These are phyloP conservation scores for Macrostomum lignano DNA, from an alignment of 1,140 invertebrate species.

Conservation along the genomic window DNA sequence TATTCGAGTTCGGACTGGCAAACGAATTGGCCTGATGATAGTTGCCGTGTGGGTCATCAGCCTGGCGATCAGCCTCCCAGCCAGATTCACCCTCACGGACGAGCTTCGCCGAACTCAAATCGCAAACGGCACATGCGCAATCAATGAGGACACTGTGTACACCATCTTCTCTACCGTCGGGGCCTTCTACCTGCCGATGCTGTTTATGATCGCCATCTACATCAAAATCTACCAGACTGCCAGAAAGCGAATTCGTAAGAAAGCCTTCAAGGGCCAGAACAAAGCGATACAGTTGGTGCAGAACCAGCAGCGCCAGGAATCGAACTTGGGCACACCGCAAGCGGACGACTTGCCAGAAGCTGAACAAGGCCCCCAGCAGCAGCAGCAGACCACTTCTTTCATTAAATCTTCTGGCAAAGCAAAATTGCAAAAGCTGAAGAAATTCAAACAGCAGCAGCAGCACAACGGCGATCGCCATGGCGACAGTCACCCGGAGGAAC, in stretches of 20 bases:
- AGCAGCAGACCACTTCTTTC: too few species aligned
- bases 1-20: slow-evolving; percentile 51
- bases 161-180: slow-evolving; percentile 34
- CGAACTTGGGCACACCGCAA: too few species aligned
- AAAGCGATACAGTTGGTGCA: too few species aligned
- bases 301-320: too few species aligned
- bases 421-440: too few species aligned
- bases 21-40: slow-evolving; percentile 58
- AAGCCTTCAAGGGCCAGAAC: slow-evolving; percentile 7
- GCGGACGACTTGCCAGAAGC: too few species aligned
- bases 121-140: slow-evolving; percentile 36
- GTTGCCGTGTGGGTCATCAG: slow-evolving; percentile 54
- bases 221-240: slow-evolving; percentile 46
- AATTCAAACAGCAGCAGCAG: too few species aligned
- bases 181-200: slow-evolving; percentile 75
- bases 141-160: slow-evolving; percentile 66
- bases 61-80: slow-evolving; percentile 55
- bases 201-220: slow-evolving; percentile 65
- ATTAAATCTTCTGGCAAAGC: too few species aligned
- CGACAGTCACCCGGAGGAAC: too few species aligned
- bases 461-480: too few species aligned
- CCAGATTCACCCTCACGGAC: slow-evolving; percentile 33
- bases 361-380: too few species aligned
- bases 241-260: slow-evolving; percentile 17
- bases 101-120: slow-evolving; percentile 5